phyloP scores from a whole-genome alignment of 2,113 vertebrate genomes.

The Ophiodon elongatus region DNA sequence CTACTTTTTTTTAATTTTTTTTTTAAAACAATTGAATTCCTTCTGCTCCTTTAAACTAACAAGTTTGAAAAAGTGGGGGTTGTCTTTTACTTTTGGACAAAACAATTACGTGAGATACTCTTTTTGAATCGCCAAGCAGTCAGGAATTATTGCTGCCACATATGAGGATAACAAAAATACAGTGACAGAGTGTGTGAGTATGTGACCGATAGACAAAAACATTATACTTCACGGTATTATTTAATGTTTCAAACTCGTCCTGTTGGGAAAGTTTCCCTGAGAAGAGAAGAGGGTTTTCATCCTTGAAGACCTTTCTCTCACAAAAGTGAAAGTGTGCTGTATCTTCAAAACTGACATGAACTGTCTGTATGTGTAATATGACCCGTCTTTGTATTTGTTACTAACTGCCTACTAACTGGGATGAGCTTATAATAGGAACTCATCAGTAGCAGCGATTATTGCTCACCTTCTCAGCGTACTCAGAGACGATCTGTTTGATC shows the following conservation, averaged over 20 bases:
- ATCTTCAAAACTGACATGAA: neutral
- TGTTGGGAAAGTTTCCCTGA: too few species aligned
- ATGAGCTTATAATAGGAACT: neutral
- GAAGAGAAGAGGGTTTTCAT: too few species aligned
- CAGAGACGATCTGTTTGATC: conserved; percentile 95
- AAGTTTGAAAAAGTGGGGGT: neutral
- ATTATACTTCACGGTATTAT: neutral
- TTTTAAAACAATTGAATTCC: too few species aligned
- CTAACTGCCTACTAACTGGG: too few species aligned
- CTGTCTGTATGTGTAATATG: too few species aligned
- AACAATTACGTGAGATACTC: neutral
- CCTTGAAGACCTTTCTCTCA: neutral
- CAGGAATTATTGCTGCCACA: neutral
- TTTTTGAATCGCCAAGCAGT: neutral
- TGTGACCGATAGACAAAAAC: neutral
- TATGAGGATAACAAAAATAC: neutral
- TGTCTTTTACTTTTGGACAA: neutral
- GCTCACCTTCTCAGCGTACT: conserved; percentile 89
- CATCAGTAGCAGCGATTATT: neutral
- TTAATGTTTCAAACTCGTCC: neutral
- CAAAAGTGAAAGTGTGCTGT: neutral
- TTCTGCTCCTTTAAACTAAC: neutral
- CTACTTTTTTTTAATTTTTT: too few species aligned
- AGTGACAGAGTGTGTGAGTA: neutral
- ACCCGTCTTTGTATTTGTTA: neutral